Base-by-base conservation (phyloP, 2,888 invertebrate genomes). In the Polymixis flavicincta region DNA sequence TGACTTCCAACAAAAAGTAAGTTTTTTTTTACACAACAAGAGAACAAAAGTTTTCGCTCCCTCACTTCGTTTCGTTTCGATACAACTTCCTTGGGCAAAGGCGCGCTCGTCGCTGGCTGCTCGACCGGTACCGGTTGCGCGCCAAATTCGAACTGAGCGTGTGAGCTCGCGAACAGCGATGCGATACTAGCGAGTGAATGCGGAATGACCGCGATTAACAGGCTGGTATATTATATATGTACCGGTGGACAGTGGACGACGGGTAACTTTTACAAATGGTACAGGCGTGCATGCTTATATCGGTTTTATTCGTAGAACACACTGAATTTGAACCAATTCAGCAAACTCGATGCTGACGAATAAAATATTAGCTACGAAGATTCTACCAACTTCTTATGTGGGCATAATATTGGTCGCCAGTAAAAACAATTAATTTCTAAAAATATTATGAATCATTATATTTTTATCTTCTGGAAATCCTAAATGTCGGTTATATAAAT, bases 91-190 rank as follows among this genome's bases (percentile, higher is more conserved):
- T 91, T 82, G 74, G 89, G 90, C 91, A 90, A 91, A 90, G 90
- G 92, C 91, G 93, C 92, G 91, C 90, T 91, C 90, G 91, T 91
- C 88, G 90, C 88, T 92, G 80, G 90, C 88, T 68, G 82, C 54
- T 80, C 92, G 88, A 83, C 88, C 83, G 76, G 75, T 76, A 71
- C 83, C 75, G 87, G 83, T 85, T 82, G 90, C 93, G 95, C 96
- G 96, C 95, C 93, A 96, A 96, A 92, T 96, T 95, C 93, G 92
- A 96, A 96, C 94, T 93, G 93, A 88, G 85, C 79, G 76, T 79
- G 72, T 75, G 63, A 73, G 76, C 66, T 71, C 73, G 84, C 74
- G 65, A 71, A 75, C 70, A 64, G 82, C 82, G 74, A 80, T 72
- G 81, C 82, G 63, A 78, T 72, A 76, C 83, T 82, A 80, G 70